A percentile compares a stretch with the other conserved stretches of the same genome.
phyloP scores from a whole-genome alignment of 2,888 invertebrate species.

The Polyploca ridens region DNA sequence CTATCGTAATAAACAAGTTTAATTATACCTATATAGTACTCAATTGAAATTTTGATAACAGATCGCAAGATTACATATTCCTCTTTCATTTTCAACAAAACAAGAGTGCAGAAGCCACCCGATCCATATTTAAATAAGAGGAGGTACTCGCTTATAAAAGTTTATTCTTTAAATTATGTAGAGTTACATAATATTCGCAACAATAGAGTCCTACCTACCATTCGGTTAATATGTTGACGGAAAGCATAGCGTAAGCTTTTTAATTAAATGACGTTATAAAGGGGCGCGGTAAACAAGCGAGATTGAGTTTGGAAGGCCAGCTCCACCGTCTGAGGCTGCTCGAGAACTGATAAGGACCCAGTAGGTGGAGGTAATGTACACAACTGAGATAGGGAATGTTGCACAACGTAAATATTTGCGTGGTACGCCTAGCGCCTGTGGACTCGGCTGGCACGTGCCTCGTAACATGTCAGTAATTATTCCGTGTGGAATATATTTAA shows the following conservation, averaged over 20 bases:
- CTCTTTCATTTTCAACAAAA: background rate
- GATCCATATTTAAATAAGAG: background rate
- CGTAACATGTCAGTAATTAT: constrained; percentile 37
- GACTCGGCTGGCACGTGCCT: constrained; percentile 28
- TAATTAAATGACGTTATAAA: constrained; percentile 67
- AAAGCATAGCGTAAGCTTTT: constrained; percentile 49
- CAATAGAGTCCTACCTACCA: constrained; percentile 2
- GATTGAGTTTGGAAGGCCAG: constrained; percentile 59
- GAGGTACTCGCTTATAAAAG: background rate
- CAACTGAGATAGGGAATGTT: constrained; percentile 63
- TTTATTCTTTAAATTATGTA: background rate
- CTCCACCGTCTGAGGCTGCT: constrained; percentile 52
- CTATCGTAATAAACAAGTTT: too few relatives aligned
- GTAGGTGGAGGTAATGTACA: constrained; percentile 65
- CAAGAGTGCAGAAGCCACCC: background rate
- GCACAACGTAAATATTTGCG: constrained; percentile 70
- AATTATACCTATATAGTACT: too few relatives aligned
- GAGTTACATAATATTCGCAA: background rate
- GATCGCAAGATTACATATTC: too few relatives aligned
- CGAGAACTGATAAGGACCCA: constrained; percentile 64
- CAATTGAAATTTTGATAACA: too few relatives aligned
- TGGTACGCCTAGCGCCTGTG: constrained; percentile 29
- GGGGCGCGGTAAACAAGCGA: constrained; percentile 60
- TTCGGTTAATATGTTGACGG: constrained; percentile 26
- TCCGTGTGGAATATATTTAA: background rate